Base-by-base conservation (phyloP, 2,888 invertebrate species). In the Dolichopus griseipennis region DNA sequence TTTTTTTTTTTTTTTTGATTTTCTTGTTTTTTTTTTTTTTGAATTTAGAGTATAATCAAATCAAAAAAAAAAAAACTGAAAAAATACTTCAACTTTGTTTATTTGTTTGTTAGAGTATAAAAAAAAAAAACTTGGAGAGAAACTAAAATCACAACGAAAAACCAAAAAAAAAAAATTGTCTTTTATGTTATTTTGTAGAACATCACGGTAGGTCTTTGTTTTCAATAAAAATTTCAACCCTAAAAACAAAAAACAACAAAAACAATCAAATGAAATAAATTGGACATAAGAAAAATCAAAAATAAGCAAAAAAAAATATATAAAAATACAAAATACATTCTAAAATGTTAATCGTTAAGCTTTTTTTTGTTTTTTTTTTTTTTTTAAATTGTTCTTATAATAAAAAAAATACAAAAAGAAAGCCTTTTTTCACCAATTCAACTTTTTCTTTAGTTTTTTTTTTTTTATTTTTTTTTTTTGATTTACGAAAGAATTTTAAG, bases 161-260 rank as follows among this genome's bases (percentile, higher is more conserved):
- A 52, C 18, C 1, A 27, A 27, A 27, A 27, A 27, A 6, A 52
- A 52, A 52, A 52, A 52, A 18, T 18, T 52, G 52, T 52, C 52
- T 52, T 52, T 52, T n/a, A 52, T 52, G 52, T 52, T 52, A 52
- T 52, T 52, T 52, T 52, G 52, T 52, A 18, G 52, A 52, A 52
- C 52, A 52, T 52, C 52, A 52, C n/a, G 52, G 52, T 52, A 52
- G 52, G 52, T 52, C 52, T 52, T 52, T 52, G 9, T 12, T 52
- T 52, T 52, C 52, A 52, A 52, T 52, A 52, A 52, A n/a, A 52
- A 52, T 52, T 52, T 52, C 52, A 52, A 52, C 52, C 52, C 52
- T 52, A 52, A 52, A 52, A 18, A 52, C 15, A 41, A 9, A 41
- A 41, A n/a, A n/a, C n/a, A n/a, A 41, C 9, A 9, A 41, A 41